Conservation (phyloP, 2,113 vertebrate genomes). For the Indicator indicator region DNA sequence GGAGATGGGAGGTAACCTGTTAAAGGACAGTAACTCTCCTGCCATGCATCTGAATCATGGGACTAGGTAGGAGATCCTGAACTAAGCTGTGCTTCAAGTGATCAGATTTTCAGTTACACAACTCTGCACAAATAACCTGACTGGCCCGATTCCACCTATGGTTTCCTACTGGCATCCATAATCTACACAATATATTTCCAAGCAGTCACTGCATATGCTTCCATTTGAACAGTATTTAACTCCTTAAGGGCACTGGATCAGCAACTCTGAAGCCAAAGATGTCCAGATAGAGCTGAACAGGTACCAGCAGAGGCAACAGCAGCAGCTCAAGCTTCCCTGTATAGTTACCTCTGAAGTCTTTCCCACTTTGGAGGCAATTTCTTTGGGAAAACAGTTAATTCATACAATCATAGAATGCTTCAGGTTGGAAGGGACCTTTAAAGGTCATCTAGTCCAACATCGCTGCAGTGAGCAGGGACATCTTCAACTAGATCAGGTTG, state of each 20-base stretch:
- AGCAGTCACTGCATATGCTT: background rate
- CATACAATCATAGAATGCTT: too few relatives aligned
- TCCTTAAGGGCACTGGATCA: background rate
- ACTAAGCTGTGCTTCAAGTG: background rate
- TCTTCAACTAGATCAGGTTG: too few relatives aligned
- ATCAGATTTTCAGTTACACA: background rate
- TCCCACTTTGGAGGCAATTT: background rate
- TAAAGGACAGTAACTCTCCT: background rate
- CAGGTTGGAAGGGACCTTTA: too few relatives aligned
- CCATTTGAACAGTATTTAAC: slow-evolving; percentile 9
- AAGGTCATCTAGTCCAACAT: too few relatives aligned
- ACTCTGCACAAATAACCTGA: background rate
- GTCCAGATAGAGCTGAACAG: background rate
- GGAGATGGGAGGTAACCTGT: background rate
- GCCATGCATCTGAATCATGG: background rate
- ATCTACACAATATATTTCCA: background rate
- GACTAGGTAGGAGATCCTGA: background rate
- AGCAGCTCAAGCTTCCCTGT: background rate
- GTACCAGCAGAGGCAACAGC: background rate
- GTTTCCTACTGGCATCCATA: background rate
- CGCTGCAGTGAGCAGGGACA: too few relatives aligned
- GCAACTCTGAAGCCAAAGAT: background rate
- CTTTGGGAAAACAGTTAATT: background rate
- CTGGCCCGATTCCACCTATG: background rate
- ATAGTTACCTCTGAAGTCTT: background rate